Conservation (phyloP, 2,797 vertebrate genomes). For the Sorex maritimensis region DNA sequence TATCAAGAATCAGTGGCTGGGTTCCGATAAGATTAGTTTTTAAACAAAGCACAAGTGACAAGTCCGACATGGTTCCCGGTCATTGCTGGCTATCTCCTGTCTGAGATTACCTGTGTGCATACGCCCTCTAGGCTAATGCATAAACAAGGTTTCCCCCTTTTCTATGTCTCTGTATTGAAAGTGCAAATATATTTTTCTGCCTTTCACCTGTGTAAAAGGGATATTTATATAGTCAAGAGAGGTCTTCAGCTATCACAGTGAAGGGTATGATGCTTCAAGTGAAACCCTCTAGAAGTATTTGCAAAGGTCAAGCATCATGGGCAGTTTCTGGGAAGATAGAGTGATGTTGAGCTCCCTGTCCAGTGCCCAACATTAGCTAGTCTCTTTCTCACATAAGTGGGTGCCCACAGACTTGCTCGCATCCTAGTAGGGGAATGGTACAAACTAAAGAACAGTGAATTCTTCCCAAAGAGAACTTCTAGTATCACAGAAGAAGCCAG, state of each 20-base stretch:
- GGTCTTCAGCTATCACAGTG: not conserved
- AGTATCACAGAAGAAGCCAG: not conserved
- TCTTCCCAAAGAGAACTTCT: not conserved
- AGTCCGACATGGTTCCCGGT: not conserved
- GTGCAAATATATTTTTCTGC: not conserved
- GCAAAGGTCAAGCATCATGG: not conserved
- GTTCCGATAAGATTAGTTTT: not conserved
- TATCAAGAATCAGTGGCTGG: not conserved
- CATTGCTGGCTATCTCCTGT: not conserved
- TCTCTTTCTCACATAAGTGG: not conserved
- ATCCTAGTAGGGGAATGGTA: not conserved
- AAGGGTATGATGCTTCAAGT: too few species aligned
- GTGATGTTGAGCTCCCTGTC: not conserved
- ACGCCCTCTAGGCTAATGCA: not conserved
- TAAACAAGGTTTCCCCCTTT: not conserved
- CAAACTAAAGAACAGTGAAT: not conserved
- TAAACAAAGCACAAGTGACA: not conserved
- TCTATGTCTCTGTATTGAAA: not conserved
- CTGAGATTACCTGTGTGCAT: not conserved
- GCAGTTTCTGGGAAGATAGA: not conserved
- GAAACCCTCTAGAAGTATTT: not conserved
- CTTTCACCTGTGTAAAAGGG: fast-evolving
- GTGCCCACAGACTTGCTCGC: not conserved
- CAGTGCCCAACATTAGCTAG: not conserved
- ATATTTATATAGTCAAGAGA: not conserved